Percentiles rank a stretch among this genome's conserved stretches.
These are phyloP conservation scores for Teleiodes luculella DNA, from an alignment of 2,888 invertebrate genomes.

Conservation along the genomic window DNA sequence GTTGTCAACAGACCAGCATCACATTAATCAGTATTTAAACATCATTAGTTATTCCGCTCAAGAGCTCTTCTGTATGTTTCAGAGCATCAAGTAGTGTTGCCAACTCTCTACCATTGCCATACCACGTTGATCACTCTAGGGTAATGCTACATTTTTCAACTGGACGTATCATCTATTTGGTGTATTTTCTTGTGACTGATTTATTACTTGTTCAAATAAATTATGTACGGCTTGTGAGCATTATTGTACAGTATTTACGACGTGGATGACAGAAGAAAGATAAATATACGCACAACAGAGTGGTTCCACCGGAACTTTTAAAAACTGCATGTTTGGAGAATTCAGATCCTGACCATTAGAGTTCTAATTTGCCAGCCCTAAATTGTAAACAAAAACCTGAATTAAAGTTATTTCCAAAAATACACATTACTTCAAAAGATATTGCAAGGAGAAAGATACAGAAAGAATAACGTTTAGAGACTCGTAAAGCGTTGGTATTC, in stretches of 20 bases:
- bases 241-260: not conserved
- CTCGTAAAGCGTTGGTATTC: not conserved
- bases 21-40: conserved; percentile 1
- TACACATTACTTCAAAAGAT: no score
- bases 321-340: no score
- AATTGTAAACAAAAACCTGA: no score
- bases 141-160: not conserved
- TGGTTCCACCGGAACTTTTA: no score
- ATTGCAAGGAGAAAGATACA: no score
- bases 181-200: not conserved
- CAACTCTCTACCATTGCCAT: not conserved
- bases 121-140: not conserved
- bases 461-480: no score
- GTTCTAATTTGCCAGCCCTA: no score
- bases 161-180: not conserved
- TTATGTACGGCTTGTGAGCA: not conserved
- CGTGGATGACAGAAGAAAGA: no score
- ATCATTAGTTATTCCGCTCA: not conserved
- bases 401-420: no score
- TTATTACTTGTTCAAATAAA: not conserved
- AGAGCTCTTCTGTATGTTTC: not conserved
- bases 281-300: no score
- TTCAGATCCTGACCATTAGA: no score
- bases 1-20: not conserved
- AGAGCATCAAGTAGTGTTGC: not conserved